Evolutionary conservation across 2,888 invertebrate species (phyloP), one percentile per base, ranked within the genome.

Genomic region (Trissolcus brochymenae): DNA sequence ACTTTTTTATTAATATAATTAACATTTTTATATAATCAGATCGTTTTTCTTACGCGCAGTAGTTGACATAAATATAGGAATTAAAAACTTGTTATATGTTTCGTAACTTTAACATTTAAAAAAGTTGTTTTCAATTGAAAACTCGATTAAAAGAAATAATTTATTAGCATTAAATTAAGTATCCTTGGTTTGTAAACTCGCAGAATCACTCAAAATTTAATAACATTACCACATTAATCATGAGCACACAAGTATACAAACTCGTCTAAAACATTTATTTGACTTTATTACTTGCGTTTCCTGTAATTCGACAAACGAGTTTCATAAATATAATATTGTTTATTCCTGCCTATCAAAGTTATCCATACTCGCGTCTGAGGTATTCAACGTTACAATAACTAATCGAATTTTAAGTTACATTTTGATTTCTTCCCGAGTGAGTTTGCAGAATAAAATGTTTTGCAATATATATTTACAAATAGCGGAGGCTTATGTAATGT

Each of bases 1-100:
- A 71, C 66, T 76, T 76, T 71, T 65, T 71, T 71, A 65, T 76
- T 76, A 76, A 71, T 76, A 71, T 66, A 76, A 76, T 76, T 71
- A 76, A 66, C 76, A 76, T 76, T 76, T 76, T 76, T 62, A 65
- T 76, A 76, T 76, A 71, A 71, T 61, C 76, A 51, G 53, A 66
- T 65, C 50, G 65, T 71, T 76, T 76, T 76, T 66, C 61, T 76
- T 57, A 71, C 61, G 61, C 66, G 65, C 55, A 59, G 46, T 60
- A 59, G 64, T 70, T 75, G 65, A 54, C 35, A 21, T 53, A 75
- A 76, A 49, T 65, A 70, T 70, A 67, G 65, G 17, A 65, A 70
- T 76, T 61, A 65, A 59, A 46, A 43, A 41, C 59, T 62, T 49
- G 57, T 16, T 53, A 53, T 51, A 57, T 40, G 68, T 75, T 75